Conservation (phyloP, 2,888 invertebrate species). For the Trisateles emortualis region DNA sequence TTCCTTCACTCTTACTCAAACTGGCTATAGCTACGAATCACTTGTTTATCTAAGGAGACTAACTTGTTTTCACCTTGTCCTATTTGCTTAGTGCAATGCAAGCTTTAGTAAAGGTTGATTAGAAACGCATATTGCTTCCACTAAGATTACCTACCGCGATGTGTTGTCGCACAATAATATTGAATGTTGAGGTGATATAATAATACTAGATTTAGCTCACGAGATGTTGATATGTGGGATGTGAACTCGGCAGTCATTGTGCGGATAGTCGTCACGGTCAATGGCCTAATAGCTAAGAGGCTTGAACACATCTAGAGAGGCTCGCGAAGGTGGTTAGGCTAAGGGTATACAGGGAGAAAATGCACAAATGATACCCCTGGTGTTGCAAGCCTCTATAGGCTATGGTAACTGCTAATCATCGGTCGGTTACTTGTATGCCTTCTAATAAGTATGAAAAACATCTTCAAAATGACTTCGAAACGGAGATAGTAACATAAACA, state of each 20-base stretch:
- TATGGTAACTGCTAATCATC: too few species aligned
- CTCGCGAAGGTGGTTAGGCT: not conserved
- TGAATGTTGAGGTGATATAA: not conserved
- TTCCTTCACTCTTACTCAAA: slow-evolving; percentile 74
- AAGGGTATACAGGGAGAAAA: not conserved
- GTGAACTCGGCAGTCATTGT: not conserved
- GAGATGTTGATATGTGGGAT: slow-evolving; percentile 1
- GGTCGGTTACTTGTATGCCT: too few species aligned
- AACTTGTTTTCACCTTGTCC: slow-evolving; percentile 40
- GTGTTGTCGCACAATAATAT: slow-evolving; percentile 1
- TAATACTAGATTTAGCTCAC: not conserved
- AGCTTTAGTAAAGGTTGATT: slow-evolving; percentile 25
- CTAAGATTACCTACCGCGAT: not conserved
- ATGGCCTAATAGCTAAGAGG: not conserved
- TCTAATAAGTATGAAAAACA: too few species aligned
- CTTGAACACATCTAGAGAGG: not conserved
- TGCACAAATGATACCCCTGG: too few species aligned
- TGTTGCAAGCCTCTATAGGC: too few species aligned
- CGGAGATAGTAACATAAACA: too few species aligned
- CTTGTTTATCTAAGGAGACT: slow-evolving; percentile 46
- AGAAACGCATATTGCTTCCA: slow-evolving; percentile 11
- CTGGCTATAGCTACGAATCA: slow-evolving; percentile 54
- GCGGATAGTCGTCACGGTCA: not conserved
- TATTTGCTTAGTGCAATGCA: slow-evolving; percentile 35
- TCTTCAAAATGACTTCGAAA: too few species aligned